phyloP scores from a whole-genome alignment of 1,140 invertebrate species.

The Semibalanus balanoides region DNA sequence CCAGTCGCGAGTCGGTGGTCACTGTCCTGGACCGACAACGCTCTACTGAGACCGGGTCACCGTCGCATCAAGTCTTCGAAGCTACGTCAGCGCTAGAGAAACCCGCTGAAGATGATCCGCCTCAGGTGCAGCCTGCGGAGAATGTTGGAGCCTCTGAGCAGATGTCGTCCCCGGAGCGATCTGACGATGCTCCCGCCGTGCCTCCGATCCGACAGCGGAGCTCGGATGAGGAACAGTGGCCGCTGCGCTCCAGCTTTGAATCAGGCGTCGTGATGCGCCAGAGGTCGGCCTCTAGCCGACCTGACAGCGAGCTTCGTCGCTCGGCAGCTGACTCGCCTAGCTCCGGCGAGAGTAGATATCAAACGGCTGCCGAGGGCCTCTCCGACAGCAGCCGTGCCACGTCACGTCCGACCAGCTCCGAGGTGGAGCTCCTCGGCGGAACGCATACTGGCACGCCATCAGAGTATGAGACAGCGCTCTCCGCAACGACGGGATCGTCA shows the following conservation, averaged over 20 bases:
- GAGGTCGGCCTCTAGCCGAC: not conserved
- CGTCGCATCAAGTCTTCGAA: not conserved
- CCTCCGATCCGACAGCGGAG: not conserved
- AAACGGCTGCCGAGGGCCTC: slow-evolving; percentile 71
- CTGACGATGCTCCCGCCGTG: not conserved
- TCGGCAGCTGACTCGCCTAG: slow-evolving; percentile 46
- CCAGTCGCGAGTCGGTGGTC: not conserved
- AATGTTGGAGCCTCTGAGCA: no score
- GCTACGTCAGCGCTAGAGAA: no score
- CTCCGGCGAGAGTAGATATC: slow-evolving; percentile 76
- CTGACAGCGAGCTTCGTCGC: slow-evolving; percentile 21
- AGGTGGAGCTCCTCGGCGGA: slow-evolving; percentile 52
- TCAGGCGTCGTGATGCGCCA: not conserved
- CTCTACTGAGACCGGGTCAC: not conserved
- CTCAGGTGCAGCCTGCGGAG: no score
- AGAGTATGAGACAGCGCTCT: slow-evolving; percentile 75
- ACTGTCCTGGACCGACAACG: not conserved
- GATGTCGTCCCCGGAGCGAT: no score
- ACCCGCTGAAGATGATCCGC: no score
- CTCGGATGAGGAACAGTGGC: not conserved
- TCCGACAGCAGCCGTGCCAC: slow-evolving; percentile 40
- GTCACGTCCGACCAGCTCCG: slow-evolving; percentile 70
- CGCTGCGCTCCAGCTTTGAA: not conserved
- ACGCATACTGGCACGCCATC: slow-evolving; percentile 39
- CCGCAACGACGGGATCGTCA: slow-evolving; percentile 40